A percentile compares a stretch with the other conserved stretches of the same genome.
phyloP scores from a whole-genome alignment of 1,140 invertebrate species.

The Zophobas atratus region DNA sequence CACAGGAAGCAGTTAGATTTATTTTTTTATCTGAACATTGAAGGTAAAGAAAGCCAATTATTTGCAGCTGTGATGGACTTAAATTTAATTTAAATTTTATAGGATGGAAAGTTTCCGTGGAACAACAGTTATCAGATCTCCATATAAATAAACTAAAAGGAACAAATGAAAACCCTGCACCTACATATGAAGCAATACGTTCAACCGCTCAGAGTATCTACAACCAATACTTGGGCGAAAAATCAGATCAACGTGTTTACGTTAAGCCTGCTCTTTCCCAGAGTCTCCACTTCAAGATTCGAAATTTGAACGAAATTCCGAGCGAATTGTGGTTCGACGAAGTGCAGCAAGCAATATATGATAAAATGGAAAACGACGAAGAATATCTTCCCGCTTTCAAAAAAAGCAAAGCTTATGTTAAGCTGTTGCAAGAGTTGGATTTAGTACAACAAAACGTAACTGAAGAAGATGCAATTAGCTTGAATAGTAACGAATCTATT shows the following conservation, averaged over 20 bases:
- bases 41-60: constrained; percentile 69
- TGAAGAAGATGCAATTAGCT: constrained; percentile 73
- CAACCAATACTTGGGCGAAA: constrained; percentile 87
- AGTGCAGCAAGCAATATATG: constrained; percentile 80
- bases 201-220: constrained; percentile 86
- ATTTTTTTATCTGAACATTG: constrained; percentile 88
- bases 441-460: constrained; percentile 74
- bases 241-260: constrained; percentile 77
- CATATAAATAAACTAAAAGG: constrained; percentile 70
- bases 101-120: constrained; percentile 85
- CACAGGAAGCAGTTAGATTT: constrained; percentile 83
- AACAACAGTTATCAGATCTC: constrained; percentile 81
- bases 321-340: constrained; percentile 90
- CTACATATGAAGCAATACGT: constrained; percentile 75
- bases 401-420: constrained; percentile 79
- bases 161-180: constrained; percentile 67
- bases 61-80: no score
- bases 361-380: constrained; percentile 78
- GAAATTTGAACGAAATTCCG: constrained; percentile 72
- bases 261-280: constrained; percentile 79
- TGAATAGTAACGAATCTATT: constrained; percentile 68
- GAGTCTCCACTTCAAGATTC: constrained; percentile 77
- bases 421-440: constrained; percentile 84
- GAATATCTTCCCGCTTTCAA: constrained; percentile 82
- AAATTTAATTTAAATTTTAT: constrained; percentile 54